phyloP scores from a whole-genome alignment of 37 sponge, comb jelly and placozoan genomes.

The Diacarnus erythraeanus region DNA sequence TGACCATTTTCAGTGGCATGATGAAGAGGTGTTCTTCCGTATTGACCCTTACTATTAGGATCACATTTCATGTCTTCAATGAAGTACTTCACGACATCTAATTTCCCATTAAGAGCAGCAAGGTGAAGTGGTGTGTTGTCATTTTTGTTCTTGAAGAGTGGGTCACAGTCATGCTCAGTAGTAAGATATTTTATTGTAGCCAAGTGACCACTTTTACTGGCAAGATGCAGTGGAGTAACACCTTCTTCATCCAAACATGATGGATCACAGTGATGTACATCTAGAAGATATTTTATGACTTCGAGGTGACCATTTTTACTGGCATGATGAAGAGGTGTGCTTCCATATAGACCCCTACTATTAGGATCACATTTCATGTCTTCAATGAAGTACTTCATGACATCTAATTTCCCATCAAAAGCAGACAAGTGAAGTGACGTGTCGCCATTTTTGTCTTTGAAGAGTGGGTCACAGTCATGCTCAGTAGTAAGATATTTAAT shows the following conservation, averaged over 20 bases:
- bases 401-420: neutral
- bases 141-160: neutral
- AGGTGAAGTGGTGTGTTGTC: neutral
- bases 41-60: neutral
- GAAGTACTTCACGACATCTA: neutral
- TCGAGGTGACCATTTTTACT: neutral
- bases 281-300: neutral
- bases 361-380: neutral
- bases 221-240: neutral
- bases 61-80: neutral
- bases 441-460: neutral
- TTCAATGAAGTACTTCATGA: constrained; percentile 16
- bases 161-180: neutral
- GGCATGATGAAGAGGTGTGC: neutral
- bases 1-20: constrained; percentile 1
- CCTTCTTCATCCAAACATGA: neutral
- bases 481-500: neutral
- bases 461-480: neutral
- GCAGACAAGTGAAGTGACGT: constrained; percentile 11
- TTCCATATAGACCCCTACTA: neutral
- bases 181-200: neutral
- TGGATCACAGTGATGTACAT: neutral
- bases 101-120: neutral
- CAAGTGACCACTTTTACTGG: neutral
- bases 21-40: neutral